phyloP scores from a whole-genome alignment of 2,113 vertebrate species.

The Oostethus manadensis region DNA sequence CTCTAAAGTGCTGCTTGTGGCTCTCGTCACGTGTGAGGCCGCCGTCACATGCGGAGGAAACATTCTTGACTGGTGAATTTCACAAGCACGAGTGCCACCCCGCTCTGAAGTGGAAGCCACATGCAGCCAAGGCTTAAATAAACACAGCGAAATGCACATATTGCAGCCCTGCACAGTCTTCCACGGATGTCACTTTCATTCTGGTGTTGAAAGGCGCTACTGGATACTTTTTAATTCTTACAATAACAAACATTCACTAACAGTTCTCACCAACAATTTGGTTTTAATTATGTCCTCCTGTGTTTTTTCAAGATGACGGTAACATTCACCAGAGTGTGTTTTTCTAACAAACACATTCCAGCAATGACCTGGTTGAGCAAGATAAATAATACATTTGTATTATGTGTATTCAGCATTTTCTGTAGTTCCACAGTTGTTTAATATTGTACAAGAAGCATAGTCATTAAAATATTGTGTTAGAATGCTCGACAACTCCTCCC shows the following conservation, averaged over 20 bases:
- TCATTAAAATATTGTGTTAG: too few relatives aligned
- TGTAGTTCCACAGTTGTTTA: too few relatives aligned
- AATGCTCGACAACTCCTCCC: too few relatives aligned
- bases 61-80: constrained; percentile 36
- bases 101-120: constrained; percentile 24
- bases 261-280: background rate
- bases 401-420: too few relatives aligned
- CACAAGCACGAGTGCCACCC: constrained; percentile 19
- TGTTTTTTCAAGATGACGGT: background rate
- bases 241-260: constrained; percentile 33
- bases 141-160: constrained; percentile 19
- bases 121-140: constrained; percentile 34
- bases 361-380: background rate
- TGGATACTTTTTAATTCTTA: constrained; percentile 21
- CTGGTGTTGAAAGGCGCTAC: constrained; percentile 10
- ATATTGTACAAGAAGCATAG: too few relatives aligned
- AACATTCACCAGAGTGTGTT: background rate
- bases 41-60: constrained; percentile 43
- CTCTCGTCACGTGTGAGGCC: constrained; percentile 22
- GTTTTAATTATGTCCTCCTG: background rate
- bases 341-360: background rate
- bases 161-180: constrained; percentile 12
- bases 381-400: too few relatives aligned
- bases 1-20: constrained; percentile 15
- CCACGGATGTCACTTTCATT: constrained; percentile 23